Conservation (phyloP, 2,113 vertebrate genomes). For the Dipodomys merriami region DNA sequence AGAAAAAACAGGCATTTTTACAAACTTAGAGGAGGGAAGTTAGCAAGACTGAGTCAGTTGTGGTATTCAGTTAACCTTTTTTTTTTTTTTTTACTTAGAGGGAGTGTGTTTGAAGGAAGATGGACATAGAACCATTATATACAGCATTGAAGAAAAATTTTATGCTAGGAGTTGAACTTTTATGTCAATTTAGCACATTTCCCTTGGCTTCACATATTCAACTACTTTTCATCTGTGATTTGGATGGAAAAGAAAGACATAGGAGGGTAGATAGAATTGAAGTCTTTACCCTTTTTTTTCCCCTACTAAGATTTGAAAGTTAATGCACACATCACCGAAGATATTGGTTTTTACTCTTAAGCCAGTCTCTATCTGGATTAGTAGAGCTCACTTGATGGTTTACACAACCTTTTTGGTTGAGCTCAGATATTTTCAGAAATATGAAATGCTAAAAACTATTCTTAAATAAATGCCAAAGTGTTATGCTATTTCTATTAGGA, state of each 20-base stretch:
- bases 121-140: too few relatives aligned
- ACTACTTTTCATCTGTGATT: background rate
- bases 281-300: background rate
- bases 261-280: background rate
- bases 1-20: background rate
- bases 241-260: background rate
- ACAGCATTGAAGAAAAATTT: too few relatives aligned
- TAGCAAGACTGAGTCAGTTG: background rate
- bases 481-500: background rate
- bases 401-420: background rate
- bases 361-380: background rate
- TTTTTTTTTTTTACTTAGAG: background rate
- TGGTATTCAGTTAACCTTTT: background rate
- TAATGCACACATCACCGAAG: background rate
- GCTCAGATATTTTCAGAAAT: background rate
- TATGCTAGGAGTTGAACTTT: background rate
- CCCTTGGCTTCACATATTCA: background rate
- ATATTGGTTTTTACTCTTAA: background rate
- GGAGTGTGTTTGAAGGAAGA: background rate
- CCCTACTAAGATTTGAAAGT: background rate
- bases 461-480: conserved; percentile 13
- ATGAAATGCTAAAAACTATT: background rate
- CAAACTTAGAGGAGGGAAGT: background rate
- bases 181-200: background rate
- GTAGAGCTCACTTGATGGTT: background rate